phyloP scores from a whole-genome alignment of 2,888 invertebrate genomes.

The Mylabris sibirica region DNA sequence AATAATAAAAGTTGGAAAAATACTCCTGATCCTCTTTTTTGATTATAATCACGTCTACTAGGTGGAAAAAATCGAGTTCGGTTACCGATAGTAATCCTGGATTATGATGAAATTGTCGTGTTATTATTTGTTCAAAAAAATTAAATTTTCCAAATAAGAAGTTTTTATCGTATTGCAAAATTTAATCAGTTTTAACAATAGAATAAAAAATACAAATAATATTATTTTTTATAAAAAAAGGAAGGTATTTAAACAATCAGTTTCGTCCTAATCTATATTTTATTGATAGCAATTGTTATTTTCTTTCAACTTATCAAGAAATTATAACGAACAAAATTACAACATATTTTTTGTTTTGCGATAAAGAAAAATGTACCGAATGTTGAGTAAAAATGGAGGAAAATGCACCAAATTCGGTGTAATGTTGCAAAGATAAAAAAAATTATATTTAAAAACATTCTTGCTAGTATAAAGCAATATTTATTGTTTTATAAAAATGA shows the following conservation, averaged over 20 bases:
- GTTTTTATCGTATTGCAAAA: neutral
- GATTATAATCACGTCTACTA: neutral
- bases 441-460: too few species aligned
- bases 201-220: neutral
- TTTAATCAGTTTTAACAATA: neutral
- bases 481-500: neutral
- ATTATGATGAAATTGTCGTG: neutral
- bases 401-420: neutral
- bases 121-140: neutral
- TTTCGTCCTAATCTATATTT: constrained; percentile 7
- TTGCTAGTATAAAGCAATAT: neutral
- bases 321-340: neutral
- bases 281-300: neutral
- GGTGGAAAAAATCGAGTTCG: neutral
- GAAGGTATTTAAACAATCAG: neutral
- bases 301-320: neutral
- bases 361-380: neutral
- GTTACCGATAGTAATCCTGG: neutral
- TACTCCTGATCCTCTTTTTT: neutral
- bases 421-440: neutral
- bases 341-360: neutral
- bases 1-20: neutral
- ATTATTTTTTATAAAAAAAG: neutral
- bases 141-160: neutral
- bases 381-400: neutral